Evolutionary conservation across 2,888 invertebrate species (phyloP).

Genomic region (Adelognathus sp.): DNA sequence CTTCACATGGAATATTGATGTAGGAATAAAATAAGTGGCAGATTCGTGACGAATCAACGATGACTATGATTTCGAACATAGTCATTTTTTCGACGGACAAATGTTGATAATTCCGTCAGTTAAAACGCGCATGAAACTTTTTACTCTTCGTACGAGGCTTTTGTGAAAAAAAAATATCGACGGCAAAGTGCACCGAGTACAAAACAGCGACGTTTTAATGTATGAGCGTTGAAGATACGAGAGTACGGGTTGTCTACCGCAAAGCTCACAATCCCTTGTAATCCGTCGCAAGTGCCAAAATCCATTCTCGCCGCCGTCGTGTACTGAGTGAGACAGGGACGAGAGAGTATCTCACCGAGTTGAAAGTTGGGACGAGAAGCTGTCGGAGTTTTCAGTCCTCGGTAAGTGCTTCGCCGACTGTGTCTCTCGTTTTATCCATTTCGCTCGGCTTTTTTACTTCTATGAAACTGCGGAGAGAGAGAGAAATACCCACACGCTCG

Average conservation of each 20-base stretch:
- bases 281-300: conserved; percentile 23
- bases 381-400: background rate
- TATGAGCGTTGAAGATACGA: background rate
- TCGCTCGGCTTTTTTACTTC: background rate
- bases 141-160: background rate
- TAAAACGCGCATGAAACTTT: background rate
- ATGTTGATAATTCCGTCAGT: too few species aligned
- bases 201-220: background rate
- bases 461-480: background rate
- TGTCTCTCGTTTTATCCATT: conserved; percentile 27
- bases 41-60: too few species aligned
- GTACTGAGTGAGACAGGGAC: background rate
- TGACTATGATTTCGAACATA: too few species aligned
- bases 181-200: background rate
- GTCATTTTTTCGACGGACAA: too few species aligned
- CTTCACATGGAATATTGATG: too few species aligned
- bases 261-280: background rate
- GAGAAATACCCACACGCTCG: too few species aligned
- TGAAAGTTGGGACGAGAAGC: conserved; percentile 20
- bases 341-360: conserved; percentile 6
- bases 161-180: background rate
- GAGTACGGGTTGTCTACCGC: background rate
- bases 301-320: background rate
- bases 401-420: conserved; percentile 16
- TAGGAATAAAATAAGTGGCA: too few species aligned